These are phyloP conservation scores for Podarcis lilfordi DNA, from an alignment of 2,797 vertebrate genomes.

Conservation along the genomic window DNA sequence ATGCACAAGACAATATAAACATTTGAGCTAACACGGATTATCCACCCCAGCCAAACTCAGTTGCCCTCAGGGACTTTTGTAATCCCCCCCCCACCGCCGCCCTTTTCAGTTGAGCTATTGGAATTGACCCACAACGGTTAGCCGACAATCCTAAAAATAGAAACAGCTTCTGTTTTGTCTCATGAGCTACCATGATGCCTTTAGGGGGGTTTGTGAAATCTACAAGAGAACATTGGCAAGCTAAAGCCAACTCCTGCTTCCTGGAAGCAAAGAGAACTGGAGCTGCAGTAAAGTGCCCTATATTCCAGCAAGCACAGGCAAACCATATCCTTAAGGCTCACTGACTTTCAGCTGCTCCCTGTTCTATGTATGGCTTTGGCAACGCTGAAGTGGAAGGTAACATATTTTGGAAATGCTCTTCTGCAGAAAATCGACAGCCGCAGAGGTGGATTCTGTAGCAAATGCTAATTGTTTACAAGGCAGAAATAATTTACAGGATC, in stretches of 20 bases:
- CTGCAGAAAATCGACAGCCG: neutral
- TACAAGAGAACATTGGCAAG: slow-evolving; percentile 19
- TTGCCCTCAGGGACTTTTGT: slow-evolving; percentile 61
- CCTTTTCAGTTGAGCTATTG: slow-evolving; percentile 29
- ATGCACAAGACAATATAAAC: slow-evolving; percentile 43
- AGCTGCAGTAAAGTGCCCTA: neutral
- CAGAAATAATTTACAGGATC: neutral
- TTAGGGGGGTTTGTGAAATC: slow-evolving; percentile 29
- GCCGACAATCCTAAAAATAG: slow-evolving; percentile 73
- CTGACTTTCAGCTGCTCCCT: slow-evolving; percentile 12
- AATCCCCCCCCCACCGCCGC: slow-evolving; percentile 3
- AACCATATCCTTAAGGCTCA: neutral
- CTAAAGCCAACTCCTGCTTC: neutral
- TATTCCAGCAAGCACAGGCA: neutral
- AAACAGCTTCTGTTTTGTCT: slow-evolving; percentile 70
- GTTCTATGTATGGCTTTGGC: slow-evolving; percentile 4
- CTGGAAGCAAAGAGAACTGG: slow-evolving; percentile 5
- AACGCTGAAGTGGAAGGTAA: slow-evolving; percentile 22
- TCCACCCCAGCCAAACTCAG: slow-evolving; percentile 46
- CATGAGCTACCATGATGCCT: slow-evolving; percentile 58
- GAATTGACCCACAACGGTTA: slow-evolving; percentile 52
- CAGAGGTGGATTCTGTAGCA: neutral
- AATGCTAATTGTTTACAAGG: neutral
- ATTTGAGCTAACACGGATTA: slow-evolving; percentile 43
- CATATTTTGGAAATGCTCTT: slow-evolving; percentile 1